Evolutionary conservation across 1,140 invertebrate genomes (phyloP).

Genomic region (Bradysia coprophila): DNA sequence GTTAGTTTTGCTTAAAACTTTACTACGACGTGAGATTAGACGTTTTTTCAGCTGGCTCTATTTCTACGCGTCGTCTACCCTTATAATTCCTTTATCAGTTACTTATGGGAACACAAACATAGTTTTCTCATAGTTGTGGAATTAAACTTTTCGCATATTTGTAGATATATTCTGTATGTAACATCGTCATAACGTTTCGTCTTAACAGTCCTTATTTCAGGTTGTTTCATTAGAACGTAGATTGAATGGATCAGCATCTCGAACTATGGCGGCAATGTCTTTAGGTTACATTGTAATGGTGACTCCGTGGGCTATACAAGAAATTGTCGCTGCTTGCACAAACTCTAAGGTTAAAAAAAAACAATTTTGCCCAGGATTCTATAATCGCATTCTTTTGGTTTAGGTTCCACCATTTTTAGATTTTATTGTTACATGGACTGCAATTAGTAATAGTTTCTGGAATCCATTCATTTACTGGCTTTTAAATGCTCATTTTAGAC

Average conservation of each 20-base stretch:
- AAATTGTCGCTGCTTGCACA: constrained; percentile 72
- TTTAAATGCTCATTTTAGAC: constrained; percentile 64
- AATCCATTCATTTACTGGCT: constrained; percentile 78
- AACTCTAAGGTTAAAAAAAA: constrained; percentile 38
- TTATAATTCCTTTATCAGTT: no score
- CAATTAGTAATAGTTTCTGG: constrained; percentile 73
- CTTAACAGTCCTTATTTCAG: constrained; percentile 10
- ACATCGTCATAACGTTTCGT: background rate
- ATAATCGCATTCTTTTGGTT: constrained; percentile 8
- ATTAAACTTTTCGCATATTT: no score
- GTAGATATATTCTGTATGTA: no score
- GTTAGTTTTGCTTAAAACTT: no score
- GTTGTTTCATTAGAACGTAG: constrained; percentile 45
- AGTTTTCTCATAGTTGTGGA: no score
- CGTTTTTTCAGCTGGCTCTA: no score
- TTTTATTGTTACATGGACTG: constrained; percentile 67
- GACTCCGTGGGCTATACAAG: constrained; percentile 72
- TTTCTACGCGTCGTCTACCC: no score
- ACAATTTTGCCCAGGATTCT: background rate
- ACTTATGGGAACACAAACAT: no score
- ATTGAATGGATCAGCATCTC: constrained; percentile 54
- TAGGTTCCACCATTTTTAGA: constrained; percentile 59
- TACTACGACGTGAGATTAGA: no score
- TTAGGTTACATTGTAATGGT: constrained; percentile 75
- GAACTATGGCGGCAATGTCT: constrained; percentile 76